Percentiles rank a stretch among this genome's conserved stretches.
These are phyloP conservation scores for Bombus turneri DNA, from an alignment of 1,140 invertebrate species.

Conservation along the genomic window DNA sequence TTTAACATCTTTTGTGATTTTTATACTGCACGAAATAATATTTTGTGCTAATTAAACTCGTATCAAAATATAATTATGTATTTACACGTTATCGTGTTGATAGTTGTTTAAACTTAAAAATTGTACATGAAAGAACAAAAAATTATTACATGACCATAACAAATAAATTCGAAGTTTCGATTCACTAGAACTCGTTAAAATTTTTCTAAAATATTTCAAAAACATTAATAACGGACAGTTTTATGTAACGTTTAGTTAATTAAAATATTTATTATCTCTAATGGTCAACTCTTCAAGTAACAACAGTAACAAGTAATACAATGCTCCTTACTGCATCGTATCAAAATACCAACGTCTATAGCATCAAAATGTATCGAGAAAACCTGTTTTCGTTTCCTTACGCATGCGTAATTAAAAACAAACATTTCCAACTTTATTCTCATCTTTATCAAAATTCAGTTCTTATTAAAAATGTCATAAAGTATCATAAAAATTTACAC, in stretches of 20 bases:
- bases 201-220: background rate
- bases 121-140: background rate
- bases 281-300: background rate
- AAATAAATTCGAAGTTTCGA: background rate
- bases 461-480: background rate
- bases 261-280: background rate
- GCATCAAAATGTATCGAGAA: background rate
- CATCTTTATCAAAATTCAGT: too few relatives aligned
- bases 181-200: background rate
- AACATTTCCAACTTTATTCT: background rate
- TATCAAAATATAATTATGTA: constrained; percentile 31
- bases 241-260: background rate
- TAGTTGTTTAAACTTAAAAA: background rate
- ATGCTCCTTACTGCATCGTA: constrained; percentile 12
- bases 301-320: background rate
- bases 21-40: background rate
- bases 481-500: background rate
- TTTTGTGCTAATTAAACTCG: constrained; percentile 14
- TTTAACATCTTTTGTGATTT: background rate
- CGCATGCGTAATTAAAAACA: constrained; percentile 26
- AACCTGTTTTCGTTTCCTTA: constrained; percentile 6
- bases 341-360: background rate
- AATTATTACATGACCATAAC: background rate
- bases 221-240: background rate
- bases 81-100: constrained; percentile 45